Percentiles rank a stretch among this genome's conserved stretches.
Conservation (phyloP, 1,140 invertebrate genomes). For the Lerema accius region DNA sequence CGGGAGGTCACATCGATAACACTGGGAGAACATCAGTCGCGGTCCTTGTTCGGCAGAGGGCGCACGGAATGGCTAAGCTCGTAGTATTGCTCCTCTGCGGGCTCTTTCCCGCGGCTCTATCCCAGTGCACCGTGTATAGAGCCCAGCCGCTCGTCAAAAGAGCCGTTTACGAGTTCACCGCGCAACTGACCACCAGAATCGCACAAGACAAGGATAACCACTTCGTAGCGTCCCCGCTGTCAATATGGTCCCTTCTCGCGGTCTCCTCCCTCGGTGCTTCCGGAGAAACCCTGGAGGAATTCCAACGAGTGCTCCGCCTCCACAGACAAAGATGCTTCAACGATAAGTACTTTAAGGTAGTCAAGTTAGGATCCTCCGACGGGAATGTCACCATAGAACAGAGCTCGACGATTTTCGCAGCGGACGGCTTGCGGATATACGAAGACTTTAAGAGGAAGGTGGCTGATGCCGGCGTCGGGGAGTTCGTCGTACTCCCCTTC, state of each 20-base stretch:
- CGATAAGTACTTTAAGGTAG: slow-evolving; percentile 53
- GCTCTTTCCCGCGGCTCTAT: slow-evolving; percentile 41
- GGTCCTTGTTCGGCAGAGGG: neutral
- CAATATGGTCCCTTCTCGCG: slow-evolving; percentile 76
- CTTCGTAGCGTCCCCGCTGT: slow-evolving; percentile 74
- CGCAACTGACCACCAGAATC: slow-evolving; percentile 51
- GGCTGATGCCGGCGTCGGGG: slow-evolving; percentile 36
- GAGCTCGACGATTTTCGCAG: slow-evolving; percentile 52
- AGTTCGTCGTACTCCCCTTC: slow-evolving; percentile 46
- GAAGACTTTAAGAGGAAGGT: slow-evolving; percentile 43
- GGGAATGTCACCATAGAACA: slow-evolving; percentile 43
- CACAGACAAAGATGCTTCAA: slow-evolving; percentile 66
- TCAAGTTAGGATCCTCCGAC: slow-evolving; percentile 25
- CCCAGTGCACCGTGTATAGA: slow-evolving; percentile 51
- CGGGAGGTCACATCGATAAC: slow-evolving; percentile 20
- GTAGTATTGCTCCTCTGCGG: slow-evolving; percentile 41
- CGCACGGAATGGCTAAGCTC: slow-evolving; percentile 46
- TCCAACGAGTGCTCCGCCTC: slow-evolving; percentile 62
- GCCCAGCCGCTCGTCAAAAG: slow-evolving; percentile 48
- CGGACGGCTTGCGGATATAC: slow-evolving; percentile 39
- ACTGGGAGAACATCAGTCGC: slow-evolving; percentile 8
- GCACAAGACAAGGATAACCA: slow-evolving; percentile 67
- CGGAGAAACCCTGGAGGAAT: slow-evolving; percentile 64
- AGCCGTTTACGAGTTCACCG: slow-evolving; percentile 60
- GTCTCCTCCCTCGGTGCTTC: slow-evolving; percentile 73